A percentile compares a stretch with the other conserved stretches of the same genome.
Evolutionary conservation across 2,888 invertebrate genomes (phyloP).

Genomic region (Temnothorax ravouxi): DNA sequence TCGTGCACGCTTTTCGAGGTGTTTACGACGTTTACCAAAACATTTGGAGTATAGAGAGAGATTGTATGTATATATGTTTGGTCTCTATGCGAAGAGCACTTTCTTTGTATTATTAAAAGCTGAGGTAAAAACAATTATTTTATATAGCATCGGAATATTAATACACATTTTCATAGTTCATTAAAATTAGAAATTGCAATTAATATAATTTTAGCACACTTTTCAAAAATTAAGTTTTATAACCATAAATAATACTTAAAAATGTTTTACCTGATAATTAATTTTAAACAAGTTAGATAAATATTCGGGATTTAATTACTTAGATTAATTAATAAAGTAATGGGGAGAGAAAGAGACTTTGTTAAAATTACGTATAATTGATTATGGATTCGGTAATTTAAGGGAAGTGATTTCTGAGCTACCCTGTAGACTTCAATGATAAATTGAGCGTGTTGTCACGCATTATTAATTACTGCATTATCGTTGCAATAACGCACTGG

Average conservation of each 20-base stretch:
- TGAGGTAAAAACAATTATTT: constrained; percentile 14
- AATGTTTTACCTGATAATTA: background rate
- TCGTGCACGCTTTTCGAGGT: background rate
- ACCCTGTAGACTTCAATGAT: constrained; percentile 24
- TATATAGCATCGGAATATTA: background rate
- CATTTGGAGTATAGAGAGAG: background rate
- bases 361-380: background rate
- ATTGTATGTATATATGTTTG: background rate
- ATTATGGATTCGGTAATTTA: constrained; percentile 4
- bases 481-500: constrained; percentile 24
- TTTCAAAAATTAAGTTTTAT: background rate
- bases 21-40: constrained; percentile 34
- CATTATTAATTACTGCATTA: constrained; percentile 46
- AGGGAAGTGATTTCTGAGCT: constrained; percentile 10
- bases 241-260: background rate
- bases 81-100: background rate
- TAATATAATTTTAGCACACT: background rate
- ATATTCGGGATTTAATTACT: background rate
- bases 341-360: background rate
- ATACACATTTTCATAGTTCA: background rate
- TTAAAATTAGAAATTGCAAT: background rate
- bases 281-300: background rate
- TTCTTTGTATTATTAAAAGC: background rate
- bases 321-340: background rate
- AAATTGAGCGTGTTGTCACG: constrained; percentile 37